Conservation (phyloP, 2,797 vertebrate genomes). For the Chanos chanos region DNA sequence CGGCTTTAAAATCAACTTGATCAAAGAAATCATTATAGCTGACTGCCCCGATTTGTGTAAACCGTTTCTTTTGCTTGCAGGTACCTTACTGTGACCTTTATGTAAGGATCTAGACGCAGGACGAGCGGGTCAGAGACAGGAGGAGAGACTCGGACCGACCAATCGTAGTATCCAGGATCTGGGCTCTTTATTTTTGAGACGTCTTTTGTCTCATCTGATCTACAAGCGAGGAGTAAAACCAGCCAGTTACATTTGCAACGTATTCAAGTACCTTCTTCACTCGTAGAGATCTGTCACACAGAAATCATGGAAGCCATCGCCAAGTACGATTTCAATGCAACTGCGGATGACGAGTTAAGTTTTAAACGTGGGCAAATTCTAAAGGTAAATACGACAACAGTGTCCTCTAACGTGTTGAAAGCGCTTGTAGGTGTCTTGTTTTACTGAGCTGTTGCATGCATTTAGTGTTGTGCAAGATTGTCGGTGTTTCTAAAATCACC, state of each 20-base stretch:
- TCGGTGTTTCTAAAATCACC: no score
- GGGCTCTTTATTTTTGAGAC: constrained; percentile 46
- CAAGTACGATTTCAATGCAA: constrained; percentile 99
- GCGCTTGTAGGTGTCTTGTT: no score
- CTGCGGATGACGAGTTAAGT: constrained; percentile 98
- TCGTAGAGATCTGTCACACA: constrained; percentile 10
- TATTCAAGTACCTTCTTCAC: constrained; percentile 10
- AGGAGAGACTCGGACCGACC: constrained; percentile 68
- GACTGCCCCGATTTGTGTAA: not conserved
- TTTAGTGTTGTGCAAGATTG: no score
- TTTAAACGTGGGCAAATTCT: constrained; percentile 96
- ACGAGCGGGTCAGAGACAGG: constrained; percentile 66
- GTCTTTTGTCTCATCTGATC: constrained; percentile 24
- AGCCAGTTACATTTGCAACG: constrained; percentile 8
- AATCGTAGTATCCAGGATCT: constrained; percentile 54
- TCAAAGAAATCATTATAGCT: no score
- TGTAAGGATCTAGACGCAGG: constrained; percentile 64
- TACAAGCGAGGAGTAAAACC: constrained; percentile 27
- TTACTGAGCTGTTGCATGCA: no score
- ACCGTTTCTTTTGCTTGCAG: constrained; percentile 49
- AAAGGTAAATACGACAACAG: no score
- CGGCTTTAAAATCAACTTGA: not conserved
- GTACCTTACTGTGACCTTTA: constrained; percentile 63
- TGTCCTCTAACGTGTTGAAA: no score
- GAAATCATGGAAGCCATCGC: constrained; percentile 95